These are phyloP conservation scores for Lithophane ornitopus DNA, from an alignment of 2,888 invertebrate species.

Conservation along the genomic window DNA sequence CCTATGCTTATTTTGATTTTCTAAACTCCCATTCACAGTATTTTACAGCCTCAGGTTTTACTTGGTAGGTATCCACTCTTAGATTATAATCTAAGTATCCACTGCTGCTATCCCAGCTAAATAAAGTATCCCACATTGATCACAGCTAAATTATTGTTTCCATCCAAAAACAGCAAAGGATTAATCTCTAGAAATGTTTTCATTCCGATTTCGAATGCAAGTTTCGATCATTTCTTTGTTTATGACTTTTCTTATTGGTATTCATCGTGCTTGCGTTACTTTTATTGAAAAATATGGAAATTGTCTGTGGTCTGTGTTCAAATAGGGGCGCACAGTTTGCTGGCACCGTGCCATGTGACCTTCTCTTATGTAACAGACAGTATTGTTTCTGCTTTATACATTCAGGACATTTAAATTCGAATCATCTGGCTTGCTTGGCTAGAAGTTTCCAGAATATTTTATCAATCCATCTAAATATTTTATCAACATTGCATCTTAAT, in stretches of 20 bases:
- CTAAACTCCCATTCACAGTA: background rate
- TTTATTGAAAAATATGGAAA: constrained; percentile 36
- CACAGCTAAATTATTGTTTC: background rate
- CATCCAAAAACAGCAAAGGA: background rate
- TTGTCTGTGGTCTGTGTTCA: constrained; percentile 43
- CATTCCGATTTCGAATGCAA: background rate
- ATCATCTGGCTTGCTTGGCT: background rate
- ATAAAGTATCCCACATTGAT: too few species aligned
- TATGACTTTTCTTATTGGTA: constrained; percentile 4
- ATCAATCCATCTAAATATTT: background rate
- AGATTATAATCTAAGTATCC: too few species aligned
- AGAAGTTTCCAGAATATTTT: constrained; percentile 5
- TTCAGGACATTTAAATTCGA: constrained; percentile 41
- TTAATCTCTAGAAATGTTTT: background rate
- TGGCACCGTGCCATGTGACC: constrained; percentile 62
- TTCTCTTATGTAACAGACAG: constrained; percentile 49
- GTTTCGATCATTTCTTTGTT: background rate
- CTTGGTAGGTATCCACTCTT: too few species aligned
- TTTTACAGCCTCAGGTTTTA: background rate
- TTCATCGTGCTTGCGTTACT: constrained; percentile 42
- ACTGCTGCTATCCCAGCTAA: background rate
- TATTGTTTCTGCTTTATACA: constrained; percentile 18
- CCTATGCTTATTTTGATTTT: background rate
- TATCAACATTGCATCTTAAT: background rate
- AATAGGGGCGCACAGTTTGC: constrained; percentile 33